Percentiles rank a stretch among this genome's conserved stretches.
Evolutionary conservation across 2,113 vertebrate species (phyloP).

Genomic region (Orientallactaga bullata): DNA sequence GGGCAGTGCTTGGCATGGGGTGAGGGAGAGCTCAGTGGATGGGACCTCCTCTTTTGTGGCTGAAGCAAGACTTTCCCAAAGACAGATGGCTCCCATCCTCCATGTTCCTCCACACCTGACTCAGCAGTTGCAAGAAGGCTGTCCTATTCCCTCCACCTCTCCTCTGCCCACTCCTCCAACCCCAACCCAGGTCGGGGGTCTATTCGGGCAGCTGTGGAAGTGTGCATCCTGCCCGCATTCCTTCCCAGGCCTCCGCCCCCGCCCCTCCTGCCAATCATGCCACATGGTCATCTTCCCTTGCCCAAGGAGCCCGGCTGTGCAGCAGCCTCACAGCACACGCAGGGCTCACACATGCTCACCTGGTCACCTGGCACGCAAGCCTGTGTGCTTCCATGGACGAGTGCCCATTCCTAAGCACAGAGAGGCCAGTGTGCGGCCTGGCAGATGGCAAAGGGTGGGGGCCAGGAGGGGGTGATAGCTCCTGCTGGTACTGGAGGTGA

Average conservation of each 20-base stretch:
- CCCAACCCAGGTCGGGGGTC: not conserved
- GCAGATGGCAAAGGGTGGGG: slow-evolving; percentile 78
- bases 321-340: slow-evolving; percentile 53
- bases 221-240: not conserved
- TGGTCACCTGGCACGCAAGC: slow-evolving; percentile 38
- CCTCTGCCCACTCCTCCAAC: not conserved
- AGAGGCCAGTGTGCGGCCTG: slow-evolving; percentile 23
- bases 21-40: not conserved
- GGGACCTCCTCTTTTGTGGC: not conserved
- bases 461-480: slow-evolving; percentile 35
- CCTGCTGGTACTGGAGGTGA: slow-evolving; percentile 65
- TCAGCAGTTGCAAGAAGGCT: not conserved
- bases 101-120: not conserved
- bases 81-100: not conserved
- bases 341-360: slow-evolving; percentile 67
- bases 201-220: slow-evolving; percentile 41
- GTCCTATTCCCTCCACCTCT: accelerated
- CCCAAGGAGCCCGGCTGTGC: slow-evolving; percentile 28
- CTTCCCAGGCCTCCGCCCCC: not conserved
- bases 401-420: slow-evolving; percentile 66
- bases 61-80: not conserved
- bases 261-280: slow-evolving; percentile 61
- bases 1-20: not conserved
- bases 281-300: not conserved
- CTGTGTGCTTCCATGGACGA: slow-evolving; percentile 63